These are phyloP conservation scores for Toxostoma redivivum DNA, from an alignment of 2,113 vertebrate genomes.

Conservation along the genomic window DNA sequence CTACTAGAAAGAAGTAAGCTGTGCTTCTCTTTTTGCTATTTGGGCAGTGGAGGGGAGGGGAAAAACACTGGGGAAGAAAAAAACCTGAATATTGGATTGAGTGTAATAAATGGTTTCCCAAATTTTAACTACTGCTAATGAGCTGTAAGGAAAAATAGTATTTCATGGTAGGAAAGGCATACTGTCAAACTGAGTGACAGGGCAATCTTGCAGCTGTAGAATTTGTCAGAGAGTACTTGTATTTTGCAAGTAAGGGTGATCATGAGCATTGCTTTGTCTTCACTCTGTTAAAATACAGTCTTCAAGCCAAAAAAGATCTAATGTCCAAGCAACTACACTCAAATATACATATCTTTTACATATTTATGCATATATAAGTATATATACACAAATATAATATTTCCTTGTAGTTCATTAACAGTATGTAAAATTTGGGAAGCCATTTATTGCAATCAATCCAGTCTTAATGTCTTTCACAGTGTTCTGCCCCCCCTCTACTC, in stretches of 20 bases:
- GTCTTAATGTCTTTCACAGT: background rate
- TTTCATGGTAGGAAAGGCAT: background rate
- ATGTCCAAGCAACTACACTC: background rate
- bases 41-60: background rate
- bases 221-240: background rate
- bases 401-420: background rate
- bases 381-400: background rate
- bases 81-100: background rate
- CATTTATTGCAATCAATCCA: background rate
- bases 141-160: background rate
- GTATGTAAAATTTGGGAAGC: background rate
- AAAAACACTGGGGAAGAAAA: background rate
- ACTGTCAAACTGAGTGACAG: background rate
- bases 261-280: background rate
- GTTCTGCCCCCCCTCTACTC: background rate
- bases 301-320: background rate
- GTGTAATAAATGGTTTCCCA: background rate
- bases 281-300: background rate
- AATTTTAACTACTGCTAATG: background rate
- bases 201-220: background rate
- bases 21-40: background rate
- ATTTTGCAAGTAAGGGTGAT: background rate
- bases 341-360: background rate
- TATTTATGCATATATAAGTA: background rate
- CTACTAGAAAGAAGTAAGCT: background rate